Percentiles rank a stretch among this genome's conserved stretches.
Evolutionary conservation across 2,113 vertebrate species (phyloP).

Genomic region (Aegotheles bennettii): DNA sequence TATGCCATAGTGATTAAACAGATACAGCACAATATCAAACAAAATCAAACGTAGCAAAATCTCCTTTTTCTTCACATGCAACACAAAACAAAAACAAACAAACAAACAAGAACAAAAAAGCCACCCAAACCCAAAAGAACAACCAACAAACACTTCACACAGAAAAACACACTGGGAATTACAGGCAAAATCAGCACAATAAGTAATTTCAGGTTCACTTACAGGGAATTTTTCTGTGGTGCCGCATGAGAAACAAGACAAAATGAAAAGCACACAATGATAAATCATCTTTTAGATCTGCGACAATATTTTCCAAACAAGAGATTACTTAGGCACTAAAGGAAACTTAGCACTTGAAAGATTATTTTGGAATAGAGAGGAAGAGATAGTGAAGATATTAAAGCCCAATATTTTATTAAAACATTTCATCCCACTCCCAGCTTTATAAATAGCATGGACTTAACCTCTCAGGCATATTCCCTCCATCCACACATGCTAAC

Average conservation of each 20-base stretch:
- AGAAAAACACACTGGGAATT: slow-evolving; percentile 18
- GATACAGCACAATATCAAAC: neutral
- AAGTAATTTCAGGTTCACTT: slow-evolving; percentile 68
- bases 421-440: neutral
- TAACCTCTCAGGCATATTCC: neutral
- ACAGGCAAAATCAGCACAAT: slow-evolving; percentile 28
- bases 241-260: slow-evolving; percentile 72
- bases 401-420: neutral
- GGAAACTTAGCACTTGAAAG: neutral
- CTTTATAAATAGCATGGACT: neutral
- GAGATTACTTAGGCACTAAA: neutral
- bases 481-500: neutral
- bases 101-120: neutral
- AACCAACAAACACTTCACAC: slow-evolving; percentile 1
- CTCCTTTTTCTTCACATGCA: slow-evolving; percentile 27
- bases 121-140: too few relatives aligned
- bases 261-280: slow-evolving; percentile 61
- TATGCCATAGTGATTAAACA: neutral
- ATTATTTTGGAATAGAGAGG: neutral
- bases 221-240: slow-evolving; percentile 71
- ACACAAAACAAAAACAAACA: neutral
- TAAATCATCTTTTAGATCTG: slow-evolving; percentile 35
- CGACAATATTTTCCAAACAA: slow-evolving; percentile 1
- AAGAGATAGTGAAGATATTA: neutral
- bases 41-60: neutral